A percentile compares a stretch with the other conserved stretches of the same genome.
phyloP scores from a whole-genome alignment of 2,797 vertebrate genomes.

The Rhyacichthys aspro region DNA sequence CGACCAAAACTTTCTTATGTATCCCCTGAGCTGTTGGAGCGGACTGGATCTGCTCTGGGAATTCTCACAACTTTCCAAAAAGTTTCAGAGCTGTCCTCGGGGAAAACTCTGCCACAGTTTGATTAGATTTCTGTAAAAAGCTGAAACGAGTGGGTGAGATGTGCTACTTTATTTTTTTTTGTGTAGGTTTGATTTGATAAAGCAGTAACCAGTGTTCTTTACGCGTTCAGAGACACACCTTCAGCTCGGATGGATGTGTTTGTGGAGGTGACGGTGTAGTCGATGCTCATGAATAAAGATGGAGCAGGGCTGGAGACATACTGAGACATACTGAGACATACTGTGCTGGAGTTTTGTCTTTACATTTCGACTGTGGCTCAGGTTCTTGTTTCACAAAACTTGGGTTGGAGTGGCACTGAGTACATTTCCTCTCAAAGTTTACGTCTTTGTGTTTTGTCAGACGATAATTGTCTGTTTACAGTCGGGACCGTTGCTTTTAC shows the following conservation, averaged over 20 bases:
- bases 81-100: background rate
- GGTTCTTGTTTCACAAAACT: background rate
- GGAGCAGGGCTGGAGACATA: constrained; percentile 9
- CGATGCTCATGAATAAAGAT: constrained; percentile 36
- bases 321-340: constrained; percentile 10
- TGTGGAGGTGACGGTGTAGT: constrained; percentile 12
- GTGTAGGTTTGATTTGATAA: background rate
- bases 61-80: background rate
- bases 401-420: no score
- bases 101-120: background rate
- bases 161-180: no score
- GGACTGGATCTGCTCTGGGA: background rate
- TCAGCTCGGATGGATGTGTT: background rate
- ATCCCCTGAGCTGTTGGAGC: background rate
- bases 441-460: background rate
- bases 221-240: background rate
- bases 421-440: constrained; percentile 1
- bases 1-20: background rate
- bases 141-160: background rate
- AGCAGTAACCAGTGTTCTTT: constrained; percentile 1
- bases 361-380: constrained; percentile 8
- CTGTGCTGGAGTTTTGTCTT: constrained; percentile 13
- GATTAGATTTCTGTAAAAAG: background rate
- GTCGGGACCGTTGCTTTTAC: no score
- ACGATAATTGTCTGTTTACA: no score